These are phyloP conservation scores for Calyptommatus sinebrachiatus DNA, from an alignment of 2,113 vertebrate genomes.

Conservation along the genomic window DNA sequence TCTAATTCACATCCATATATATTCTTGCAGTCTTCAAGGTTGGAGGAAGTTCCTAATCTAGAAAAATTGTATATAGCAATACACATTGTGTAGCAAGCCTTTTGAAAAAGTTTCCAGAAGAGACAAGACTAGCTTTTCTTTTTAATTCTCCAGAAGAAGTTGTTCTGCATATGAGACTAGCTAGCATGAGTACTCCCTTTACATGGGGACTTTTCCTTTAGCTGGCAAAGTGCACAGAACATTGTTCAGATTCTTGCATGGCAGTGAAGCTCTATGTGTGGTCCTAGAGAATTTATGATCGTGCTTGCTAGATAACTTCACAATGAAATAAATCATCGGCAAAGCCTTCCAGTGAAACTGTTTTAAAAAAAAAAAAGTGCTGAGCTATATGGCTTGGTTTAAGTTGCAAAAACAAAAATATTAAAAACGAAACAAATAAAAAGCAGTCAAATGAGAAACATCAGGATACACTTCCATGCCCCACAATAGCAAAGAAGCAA, in stretches of 20 bases:
- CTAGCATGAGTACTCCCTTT: background rate
- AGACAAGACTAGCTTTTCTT: no score
- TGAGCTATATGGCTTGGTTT: background rate
- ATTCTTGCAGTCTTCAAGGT: no score
- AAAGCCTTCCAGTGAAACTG: background rate
- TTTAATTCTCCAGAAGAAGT: background rate
- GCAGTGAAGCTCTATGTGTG: background rate
- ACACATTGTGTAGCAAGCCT: no score
- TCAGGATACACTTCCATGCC: background rate
- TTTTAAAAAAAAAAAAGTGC: background rate
- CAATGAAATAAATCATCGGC: background rate
- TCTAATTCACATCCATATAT: no score
- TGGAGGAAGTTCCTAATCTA: no score
- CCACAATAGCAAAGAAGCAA: background rate
- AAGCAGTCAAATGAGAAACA: background rate
- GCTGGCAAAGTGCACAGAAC: background rate
- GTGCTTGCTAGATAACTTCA: background rate
- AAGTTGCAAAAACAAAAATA: background rate
- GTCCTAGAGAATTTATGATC: background rate
- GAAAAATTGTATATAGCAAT: no score
- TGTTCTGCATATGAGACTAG: background rate
- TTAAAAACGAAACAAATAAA: background rate
- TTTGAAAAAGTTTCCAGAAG: no score
- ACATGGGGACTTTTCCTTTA: background rate
- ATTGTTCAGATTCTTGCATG: background rate